Evolutionary conservation across 2,113 vertebrate species (phyloP).

Genomic region (Ceratotherium simum): DNA sequence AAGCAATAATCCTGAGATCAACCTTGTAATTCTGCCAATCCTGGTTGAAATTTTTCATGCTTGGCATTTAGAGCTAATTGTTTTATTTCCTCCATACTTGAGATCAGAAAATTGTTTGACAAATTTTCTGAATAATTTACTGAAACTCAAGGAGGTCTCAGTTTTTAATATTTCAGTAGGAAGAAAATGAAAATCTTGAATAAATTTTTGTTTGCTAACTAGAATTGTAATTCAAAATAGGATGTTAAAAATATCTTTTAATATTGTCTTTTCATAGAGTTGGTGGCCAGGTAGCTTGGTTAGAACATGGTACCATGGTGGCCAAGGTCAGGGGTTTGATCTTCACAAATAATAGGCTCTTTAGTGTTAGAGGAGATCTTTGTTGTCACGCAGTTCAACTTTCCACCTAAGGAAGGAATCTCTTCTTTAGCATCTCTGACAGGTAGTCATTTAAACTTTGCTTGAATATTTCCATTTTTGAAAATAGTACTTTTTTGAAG

Average conservation of each 20-base stretch:
- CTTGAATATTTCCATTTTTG: constrained; percentile 36
- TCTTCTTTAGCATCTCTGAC: not conserved
- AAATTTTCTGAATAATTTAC: constrained; percentile 59
- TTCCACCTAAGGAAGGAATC: not conserved
- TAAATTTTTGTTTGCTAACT: constrained; percentile 59
- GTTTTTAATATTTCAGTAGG: constrained; percentile 56
- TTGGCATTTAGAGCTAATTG: constrained; percentile 27
- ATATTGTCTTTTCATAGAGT: constrained; percentile 43
- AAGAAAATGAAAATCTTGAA: constrained; percentile 42
- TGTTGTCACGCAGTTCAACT: constrained; percentile 31
- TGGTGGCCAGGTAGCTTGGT: constrained; percentile 22
- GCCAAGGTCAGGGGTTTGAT: constrained; percentile 5
- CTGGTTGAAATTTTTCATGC: constrained; percentile 47
- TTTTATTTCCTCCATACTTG: constrained; percentile 53
- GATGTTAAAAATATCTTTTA: constrained; percentile 51
- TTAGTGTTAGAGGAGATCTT: constrained; percentile 39
- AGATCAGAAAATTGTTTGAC: constrained; percentile 41
- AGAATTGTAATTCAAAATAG: constrained; percentile 49
- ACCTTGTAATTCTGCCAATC: constrained; percentile 34
- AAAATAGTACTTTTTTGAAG: not conserved
- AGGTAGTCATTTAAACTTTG: constrained; percentile 45
- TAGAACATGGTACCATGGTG: constrained; percentile 27
- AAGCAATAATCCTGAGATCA: constrained; percentile 39
- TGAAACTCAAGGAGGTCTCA: constrained; percentile 27
- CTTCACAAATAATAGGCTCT: not conserved